phyloP scores from a whole-genome alignment of 1,140 invertebrate genomes.

The Cephus cinctus region DNA sequence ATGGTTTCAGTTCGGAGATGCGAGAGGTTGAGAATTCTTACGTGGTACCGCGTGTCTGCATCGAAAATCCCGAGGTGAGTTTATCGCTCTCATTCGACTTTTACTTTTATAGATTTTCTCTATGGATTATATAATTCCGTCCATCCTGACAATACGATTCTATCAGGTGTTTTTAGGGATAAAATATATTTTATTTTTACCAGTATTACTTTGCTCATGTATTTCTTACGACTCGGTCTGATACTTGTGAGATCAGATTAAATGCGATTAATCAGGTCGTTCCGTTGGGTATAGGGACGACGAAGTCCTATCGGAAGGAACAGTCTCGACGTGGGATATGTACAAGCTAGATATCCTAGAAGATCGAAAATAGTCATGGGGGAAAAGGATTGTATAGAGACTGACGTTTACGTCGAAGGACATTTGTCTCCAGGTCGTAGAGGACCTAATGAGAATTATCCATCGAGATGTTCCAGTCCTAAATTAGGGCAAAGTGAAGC shows the following conservation, averaged over 20 bases:
- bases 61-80: constrained; percentile 43
- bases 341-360: constrained; percentile 22
- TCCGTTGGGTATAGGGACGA: constrained; percentile 30
- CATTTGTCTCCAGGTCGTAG: constrained; percentile 21
- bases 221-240: too few species aligned
- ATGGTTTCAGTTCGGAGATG: constrained; percentile 45
- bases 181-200: too few species aligned
- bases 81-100: too few species aligned
- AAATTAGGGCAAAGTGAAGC: constrained; percentile 35
- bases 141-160: too few species aligned
- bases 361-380: constrained; percentile 26
- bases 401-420: constrained; percentile 41
- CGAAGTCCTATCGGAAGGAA: constrained; percentile 20
- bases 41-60: constrained; percentile 34
- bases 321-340: constrained; percentile 20
- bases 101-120: not conserved
- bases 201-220: too few species aligned
- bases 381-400: constrained; percentile 35
- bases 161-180: too few species aligned
- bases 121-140: not conserved
- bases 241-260: too few species aligned
- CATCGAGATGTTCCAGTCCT: constrained; percentile 36
- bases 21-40: constrained; percentile 43
- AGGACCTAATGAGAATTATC: constrained; percentile 41
- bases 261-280: too few species aligned